phyloP scores from a whole-genome alignment of 2,113 vertebrate species.

The Mugil cephalus region DNA sequence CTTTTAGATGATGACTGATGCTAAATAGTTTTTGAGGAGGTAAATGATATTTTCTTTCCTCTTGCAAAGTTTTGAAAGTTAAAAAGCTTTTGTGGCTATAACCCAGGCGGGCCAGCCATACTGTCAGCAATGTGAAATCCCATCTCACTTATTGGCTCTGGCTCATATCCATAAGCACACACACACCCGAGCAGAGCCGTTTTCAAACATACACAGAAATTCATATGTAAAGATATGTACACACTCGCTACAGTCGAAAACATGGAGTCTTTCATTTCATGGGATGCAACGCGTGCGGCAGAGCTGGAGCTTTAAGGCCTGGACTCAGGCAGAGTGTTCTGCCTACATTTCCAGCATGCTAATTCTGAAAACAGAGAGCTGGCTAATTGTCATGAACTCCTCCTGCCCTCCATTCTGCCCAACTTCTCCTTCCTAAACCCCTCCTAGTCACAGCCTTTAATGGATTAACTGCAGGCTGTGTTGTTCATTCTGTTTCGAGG shows the following conservation, averaged over 20 bases:
- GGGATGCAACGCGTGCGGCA: constrained; percentile 6
- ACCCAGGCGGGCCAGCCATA: constrained; percentile 61
- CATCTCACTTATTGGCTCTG: constrained; percentile 74
- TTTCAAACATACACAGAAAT: constrained; percentile 2
- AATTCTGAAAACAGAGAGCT: constrained; percentile 61
- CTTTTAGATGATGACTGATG: constrained; percentile 60
- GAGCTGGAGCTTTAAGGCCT: constrained; percentile 13
- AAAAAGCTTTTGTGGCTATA: constrained; percentile 78
- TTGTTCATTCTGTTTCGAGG: constrained; percentile 25
- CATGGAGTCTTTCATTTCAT: constrained; percentile 11
- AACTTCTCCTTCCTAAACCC: constrained; percentile 63
- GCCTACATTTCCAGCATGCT: constrained; percentile 37
- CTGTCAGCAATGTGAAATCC: constrained; percentile 70
- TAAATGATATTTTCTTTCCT: constrained; percentile 60
- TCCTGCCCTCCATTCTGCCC: constrained; percentile 52
- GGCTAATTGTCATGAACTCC: constrained; percentile 76
- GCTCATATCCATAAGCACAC: constrained; percentile 58
- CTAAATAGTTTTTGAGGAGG: constrained; percentile 47
- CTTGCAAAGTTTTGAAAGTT: constrained; percentile 60
- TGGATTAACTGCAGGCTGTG: constrained; percentile 66
- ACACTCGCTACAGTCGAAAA: not conserved
- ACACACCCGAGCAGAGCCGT: constrained; percentile 3
- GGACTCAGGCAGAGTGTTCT: constrained; percentile 31
- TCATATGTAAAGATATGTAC: not conserved
- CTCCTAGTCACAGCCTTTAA: constrained; percentile 62